Evolutionary conservation across 2,113 vertebrate species (phyloP).

Genomic region (Leucoraja erinaceus): DNA sequence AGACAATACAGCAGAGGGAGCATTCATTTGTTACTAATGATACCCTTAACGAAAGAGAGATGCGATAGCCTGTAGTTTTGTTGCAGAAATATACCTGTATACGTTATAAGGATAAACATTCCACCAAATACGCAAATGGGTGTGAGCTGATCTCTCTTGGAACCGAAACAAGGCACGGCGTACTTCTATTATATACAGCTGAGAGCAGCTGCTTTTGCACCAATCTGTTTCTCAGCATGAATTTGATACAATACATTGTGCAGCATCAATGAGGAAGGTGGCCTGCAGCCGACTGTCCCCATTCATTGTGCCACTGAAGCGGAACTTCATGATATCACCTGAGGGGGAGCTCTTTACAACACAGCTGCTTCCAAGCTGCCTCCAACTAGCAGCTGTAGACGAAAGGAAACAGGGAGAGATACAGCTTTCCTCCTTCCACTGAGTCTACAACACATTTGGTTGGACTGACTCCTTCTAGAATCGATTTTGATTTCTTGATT

Average conservation of each 20-base stretch:
- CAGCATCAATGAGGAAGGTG: background rate
- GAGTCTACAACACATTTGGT: background rate
- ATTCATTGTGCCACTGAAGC: slow-evolving; percentile 24
- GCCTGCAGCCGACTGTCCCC: background rate
- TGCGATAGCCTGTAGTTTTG: background rate
- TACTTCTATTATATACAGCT: background rate
- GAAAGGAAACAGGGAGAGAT: background rate
- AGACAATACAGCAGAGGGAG: background rate
- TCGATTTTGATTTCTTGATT: background rate
- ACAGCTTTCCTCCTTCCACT: background rate
- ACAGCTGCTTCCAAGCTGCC: slow-evolving; percentile 24
- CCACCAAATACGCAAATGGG: slow-evolving; percentile 5
- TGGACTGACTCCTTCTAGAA: background rate
- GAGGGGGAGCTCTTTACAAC: slow-evolving; percentile 29
- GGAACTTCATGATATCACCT: slow-evolving; percentile 23
- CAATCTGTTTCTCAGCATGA: slow-evolving; percentile 26
- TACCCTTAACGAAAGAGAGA: background rate
- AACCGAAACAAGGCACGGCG: background rate
- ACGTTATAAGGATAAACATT: background rate
- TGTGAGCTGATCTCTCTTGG: background rate
- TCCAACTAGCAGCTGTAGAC: slow-evolving; percentile 26
- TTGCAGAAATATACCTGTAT: slow-evolving; percentile 12
- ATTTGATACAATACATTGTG: background rate
- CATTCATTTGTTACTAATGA: slow-evolving; percentile 22
- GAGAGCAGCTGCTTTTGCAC: slow-evolving; percentile 15